Base-by-base conservation (phyloP, 2,797 vertebrate species). In the Lacerta viridis region DNA sequence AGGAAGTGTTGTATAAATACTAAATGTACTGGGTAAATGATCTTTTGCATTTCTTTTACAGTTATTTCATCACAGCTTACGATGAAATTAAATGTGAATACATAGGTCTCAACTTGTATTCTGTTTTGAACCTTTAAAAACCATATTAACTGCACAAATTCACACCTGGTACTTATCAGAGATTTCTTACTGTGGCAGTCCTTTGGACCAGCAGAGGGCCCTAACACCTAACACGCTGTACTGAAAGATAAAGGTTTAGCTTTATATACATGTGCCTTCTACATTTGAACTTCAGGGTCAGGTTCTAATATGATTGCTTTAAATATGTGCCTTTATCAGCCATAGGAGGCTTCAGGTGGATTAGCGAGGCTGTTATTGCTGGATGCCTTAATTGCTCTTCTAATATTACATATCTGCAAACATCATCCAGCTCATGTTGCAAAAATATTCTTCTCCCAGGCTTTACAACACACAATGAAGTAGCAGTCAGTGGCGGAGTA, bases 161-260 rank as follows among this genome's bases (percentile, higher is more conserved):
- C 64, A 69, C 15, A 11, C 29, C 15, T 86, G 11, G 23, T 79
- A 79, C 7, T 18, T 64, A 7, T 66, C 5, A 15, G 69, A 61
- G 17, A 61, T 61, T 61, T 61, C 17, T 23, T 61, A 61, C 20
- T 18, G 20, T 61, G 20, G 18, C 59, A 23, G 23, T 61, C 59
- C 59, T 61, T 61, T 61, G 59, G 18, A 80, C 69, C 88, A 89
- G 83, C 41, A 85, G 88, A 75, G 88, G 88, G 88, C 39, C 7
- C 68, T 80, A 80, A 46, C 36, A 74, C 59, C 72, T 46, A 80
- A 27, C 25, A 39, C 1, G 1, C 41, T 74, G 13, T 43, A 72
- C 6, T 80, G 77, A 89, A 75, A 50, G 8, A 7, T 46, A 25
- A 29, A 23, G 15, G 25, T 78, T 39, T 36, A 29, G 10, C 9